phyloP scores from a whole-genome alignment of 2,888 invertebrate species.

The Buathra laborator region DNA sequence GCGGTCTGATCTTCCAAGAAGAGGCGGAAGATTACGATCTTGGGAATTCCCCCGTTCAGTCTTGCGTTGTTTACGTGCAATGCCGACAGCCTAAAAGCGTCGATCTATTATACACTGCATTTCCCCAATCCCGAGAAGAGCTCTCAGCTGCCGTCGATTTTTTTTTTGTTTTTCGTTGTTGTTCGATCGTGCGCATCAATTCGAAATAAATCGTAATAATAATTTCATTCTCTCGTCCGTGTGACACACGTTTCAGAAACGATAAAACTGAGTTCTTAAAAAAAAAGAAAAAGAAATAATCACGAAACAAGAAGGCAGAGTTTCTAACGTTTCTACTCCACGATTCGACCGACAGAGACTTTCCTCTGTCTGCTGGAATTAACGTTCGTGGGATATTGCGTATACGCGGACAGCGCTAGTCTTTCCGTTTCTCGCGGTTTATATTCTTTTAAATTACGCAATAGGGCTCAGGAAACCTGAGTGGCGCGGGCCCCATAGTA shows the following conservation, averaged over 20 bases:
- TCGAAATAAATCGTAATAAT: constrained; percentile 5
- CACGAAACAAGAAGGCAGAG: constrained; percentile 43
- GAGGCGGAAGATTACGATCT: constrained; percentile 57
- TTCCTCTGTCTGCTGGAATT: constrained; percentile 54
- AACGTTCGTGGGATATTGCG: constrained; percentile 65
- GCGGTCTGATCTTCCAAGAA: constrained; percentile 47
- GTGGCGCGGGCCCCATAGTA: constrained; percentile 36
- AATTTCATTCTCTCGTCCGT: constrained; percentile 13
- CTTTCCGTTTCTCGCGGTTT: constrained; percentile 68
- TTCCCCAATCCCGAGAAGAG: not conserved
- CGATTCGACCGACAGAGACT: constrained; percentile 53
- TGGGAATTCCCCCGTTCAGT: constrained; percentile 37
- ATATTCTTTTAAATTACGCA: constrained; percentile 58
- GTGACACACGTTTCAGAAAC: not conserved
- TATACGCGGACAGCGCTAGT: constrained; percentile 45
- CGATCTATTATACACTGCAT: constrained; percentile 16
- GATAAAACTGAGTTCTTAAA: not conserved
- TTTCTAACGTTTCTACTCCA: constrained; percentile 43
- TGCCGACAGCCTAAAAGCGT: constrained; percentile 26
- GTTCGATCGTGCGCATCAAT: constrained; percentile 35
- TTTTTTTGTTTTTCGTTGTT: not conserved
- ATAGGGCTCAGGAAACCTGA: constrained; percentile 55
- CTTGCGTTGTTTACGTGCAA: constrained; percentile 12
- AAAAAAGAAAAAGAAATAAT: constrained; percentile 7
- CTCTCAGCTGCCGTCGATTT: not conserved